Base-by-base conservation (phyloP, 2,113 vertebrate genomes). In the Phasianus colchicus region DNA sequence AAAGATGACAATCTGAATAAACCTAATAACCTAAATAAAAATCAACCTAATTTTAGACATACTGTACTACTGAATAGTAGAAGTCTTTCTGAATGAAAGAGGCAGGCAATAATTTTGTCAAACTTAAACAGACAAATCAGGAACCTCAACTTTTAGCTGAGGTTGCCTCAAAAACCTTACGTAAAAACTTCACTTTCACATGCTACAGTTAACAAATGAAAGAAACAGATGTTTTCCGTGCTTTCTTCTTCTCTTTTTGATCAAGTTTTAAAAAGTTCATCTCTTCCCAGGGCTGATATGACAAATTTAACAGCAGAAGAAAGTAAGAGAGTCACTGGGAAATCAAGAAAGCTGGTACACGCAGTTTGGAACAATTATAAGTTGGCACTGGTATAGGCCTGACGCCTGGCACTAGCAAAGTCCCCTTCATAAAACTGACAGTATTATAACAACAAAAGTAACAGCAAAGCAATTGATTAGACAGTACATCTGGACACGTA, bases 1-100 rank as follows among this genome's bases (percentile, higher is more conserved):
- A 86, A 63, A 80, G 64, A n/a, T 36, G 36, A 85, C 40, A 45
- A 70, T 36, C 64, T 34, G 40, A 93, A 47, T 90, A 85, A 91
- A 85, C 38, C 67, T 24, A 50, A 50, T 50, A 94, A 69, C 17
- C 48, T 76, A 82, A 91, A 95, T 42, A 91, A 92, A 95, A 94
- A 80, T 14, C 42, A 73, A 24, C 16, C 8, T 91, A 21, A 36
- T 81, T 88, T 87, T 40, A 93, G 78, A 71, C 0, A 10, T 11
- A 42, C 12, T 57, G 25, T 83, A 32, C 60, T 54, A 54, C 52
- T 54, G 27, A 54, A 54, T 30, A 71, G 67, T 10, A 75, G 75
- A 71, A 83, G 42, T 40, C 81, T 38, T 86, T 55, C 60, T 52
- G 65, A 92, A 90, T 9, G 5, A 25, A 50, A 91, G 40, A 79